These are phyloP conservation scores for Phallusia fumigata DNA, from an alignment of 23 tunicate species.

Conservation along the genomic window DNA sequence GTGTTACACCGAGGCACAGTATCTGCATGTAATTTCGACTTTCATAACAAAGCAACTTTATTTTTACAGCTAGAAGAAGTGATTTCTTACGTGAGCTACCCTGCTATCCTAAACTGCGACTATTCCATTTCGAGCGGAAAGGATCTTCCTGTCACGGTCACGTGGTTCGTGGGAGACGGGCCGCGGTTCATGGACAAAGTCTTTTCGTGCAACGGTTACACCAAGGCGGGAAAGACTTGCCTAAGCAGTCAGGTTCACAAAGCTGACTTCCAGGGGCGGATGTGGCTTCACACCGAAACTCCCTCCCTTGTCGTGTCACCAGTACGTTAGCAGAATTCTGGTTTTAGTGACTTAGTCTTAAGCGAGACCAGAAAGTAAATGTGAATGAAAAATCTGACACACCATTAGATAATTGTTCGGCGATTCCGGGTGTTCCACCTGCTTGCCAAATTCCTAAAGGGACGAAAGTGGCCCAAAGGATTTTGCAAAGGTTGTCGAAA, in stretches of 20 bases:
- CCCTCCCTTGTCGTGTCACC: slow-evolving; percentile 21
- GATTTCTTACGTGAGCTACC: background rate
- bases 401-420: no score
- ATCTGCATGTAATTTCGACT: no score
- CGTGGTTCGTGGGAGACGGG: slow-evolving; percentile 54
- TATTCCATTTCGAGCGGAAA: slow-evolving; percentile 33
- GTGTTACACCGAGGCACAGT: no score
- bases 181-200: background rate
- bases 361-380: no score
- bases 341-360: no score
- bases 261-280: background rate
- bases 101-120: slow-evolving; percentile 20
- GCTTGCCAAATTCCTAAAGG: no score
- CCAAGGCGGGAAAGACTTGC: slow-evolving; percentile 14
- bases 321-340: slow-evolving; percentile 11
- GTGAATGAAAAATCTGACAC: no score
- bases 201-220: slow-evolving; percentile 22
- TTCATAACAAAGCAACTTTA: no score
- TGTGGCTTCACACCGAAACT: background rate
- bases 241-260: background rate
- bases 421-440: no score
- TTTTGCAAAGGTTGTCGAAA: no score
- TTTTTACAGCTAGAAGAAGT: slow-evolving; percentile 12
- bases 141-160: slow-evolving; percentile 36
- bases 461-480: no score